Evolutionary conservation across 1,140 invertebrate species (phyloP).

Genomic region (Cyrtorhinus lividipennis): DNA sequence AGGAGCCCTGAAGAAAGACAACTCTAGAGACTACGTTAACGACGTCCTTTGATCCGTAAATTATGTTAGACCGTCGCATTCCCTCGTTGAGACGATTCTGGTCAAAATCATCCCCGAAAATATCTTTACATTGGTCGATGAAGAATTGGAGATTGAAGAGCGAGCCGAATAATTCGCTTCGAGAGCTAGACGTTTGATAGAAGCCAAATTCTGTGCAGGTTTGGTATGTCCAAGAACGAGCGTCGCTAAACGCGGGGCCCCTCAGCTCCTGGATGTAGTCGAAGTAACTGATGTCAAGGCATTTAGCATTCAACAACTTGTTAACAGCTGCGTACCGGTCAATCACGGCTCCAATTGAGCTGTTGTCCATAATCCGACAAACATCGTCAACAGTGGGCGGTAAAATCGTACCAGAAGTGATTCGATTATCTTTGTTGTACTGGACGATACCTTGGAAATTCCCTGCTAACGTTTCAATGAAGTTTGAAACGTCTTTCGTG

Average conservation of each 20-base stretch:
- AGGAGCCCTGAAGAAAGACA: conserved; percentile 77
- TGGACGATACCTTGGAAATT: conserved; percentile 81
- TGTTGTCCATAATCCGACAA: conserved; percentile 50
- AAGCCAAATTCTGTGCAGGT: conserved; percentile 93
- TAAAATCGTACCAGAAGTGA: conserved; percentile 3
- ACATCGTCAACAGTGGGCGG: conserved; percentile 16
- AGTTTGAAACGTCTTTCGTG: conserved; percentile 58
- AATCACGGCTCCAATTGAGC: conserved; percentile 41
- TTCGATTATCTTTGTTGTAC: conserved; percentile 85
- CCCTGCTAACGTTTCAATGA: conserved; percentile 63
- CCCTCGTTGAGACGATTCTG: conserved; percentile 27
- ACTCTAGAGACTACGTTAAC: conserved; percentile 49
- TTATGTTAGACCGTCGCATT: conserved; percentile 44
- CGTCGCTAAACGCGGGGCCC: conserved; percentile 27
- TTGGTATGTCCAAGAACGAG: conserved; percentile 84
- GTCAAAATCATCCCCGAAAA: conserved; percentile 45
- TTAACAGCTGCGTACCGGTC: conserved; percentile 32
- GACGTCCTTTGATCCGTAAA: conserved; percentile 62
- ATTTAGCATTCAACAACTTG: background rate
- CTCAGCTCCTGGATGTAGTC: background rate
- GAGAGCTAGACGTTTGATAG: conserved; percentile 67
- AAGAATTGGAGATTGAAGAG: conserved; percentile 66
- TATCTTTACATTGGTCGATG: conserved; percentile 64
- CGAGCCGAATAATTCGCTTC: conserved; percentile 44
- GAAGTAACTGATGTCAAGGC: background rate